Evolutionary conservation across 2,113 vertebrate species (phyloP).

Genomic region (Melanerpes formicivorus): DNA sequence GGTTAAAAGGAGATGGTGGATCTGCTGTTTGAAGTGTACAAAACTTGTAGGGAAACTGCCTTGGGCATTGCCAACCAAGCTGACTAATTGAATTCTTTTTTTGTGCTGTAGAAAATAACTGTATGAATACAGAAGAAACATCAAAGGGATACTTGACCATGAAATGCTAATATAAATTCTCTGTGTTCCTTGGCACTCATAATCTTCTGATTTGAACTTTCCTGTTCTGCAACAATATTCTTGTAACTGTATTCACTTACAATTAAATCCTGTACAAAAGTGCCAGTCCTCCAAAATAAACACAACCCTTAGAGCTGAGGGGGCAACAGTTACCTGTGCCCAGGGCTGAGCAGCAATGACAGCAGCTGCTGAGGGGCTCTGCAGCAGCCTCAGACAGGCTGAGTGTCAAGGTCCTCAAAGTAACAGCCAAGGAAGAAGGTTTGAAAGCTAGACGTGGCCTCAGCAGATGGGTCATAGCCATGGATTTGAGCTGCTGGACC

Average conservation of each 20-base stretch:
- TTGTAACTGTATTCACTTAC: background rate
- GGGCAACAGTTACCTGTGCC: background rate
- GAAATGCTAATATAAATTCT: slow-evolving; percentile 42
- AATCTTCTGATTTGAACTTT: background rate
- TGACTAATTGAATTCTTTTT: slow-evolving; percentile 43
- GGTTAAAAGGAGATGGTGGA: slow-evolving; percentile 51
- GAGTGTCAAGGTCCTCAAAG: rapidly evolving
- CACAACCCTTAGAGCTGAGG: background rate
- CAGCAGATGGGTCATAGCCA: rapidly evolving
- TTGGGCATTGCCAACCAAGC: slow-evolving; percentile 32
- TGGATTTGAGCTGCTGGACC: background rate
- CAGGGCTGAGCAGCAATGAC: background rate
- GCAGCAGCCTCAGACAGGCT: rapidly evolving
- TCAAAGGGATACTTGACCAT: slow-evolving; percentile 64
- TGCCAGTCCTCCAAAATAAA: background rate
- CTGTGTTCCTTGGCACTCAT: background rate
- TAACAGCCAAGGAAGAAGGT: too few relatives aligned
- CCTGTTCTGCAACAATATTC: background rate
- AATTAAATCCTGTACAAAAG: background rate
- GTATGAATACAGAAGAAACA: slow-evolving; percentile 42
- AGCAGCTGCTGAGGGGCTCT: background rate
- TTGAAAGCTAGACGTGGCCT: background rate
- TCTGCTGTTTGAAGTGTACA: slow-evolving; percentile 44
- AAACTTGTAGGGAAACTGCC: slow-evolving; percentile 43
- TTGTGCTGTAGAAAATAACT: slow-evolving; percentile 45